Conservation (phyloP, 2,888 invertebrate species). For the Acleris laterana region DNA sequence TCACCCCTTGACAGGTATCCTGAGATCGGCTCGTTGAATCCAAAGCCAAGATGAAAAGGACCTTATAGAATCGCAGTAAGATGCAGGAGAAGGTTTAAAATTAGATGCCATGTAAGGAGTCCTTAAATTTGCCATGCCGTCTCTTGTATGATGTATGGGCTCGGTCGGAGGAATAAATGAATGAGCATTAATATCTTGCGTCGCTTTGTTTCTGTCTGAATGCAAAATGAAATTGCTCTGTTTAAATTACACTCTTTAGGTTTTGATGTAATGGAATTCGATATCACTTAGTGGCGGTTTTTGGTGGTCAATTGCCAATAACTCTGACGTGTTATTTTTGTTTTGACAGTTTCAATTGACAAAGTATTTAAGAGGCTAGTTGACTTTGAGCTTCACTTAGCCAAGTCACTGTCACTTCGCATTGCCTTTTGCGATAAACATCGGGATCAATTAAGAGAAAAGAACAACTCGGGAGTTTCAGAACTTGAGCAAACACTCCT, state of each 20-base stretch:
- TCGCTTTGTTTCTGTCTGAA: slow-evolving; percentile 53
- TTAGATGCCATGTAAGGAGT: slow-evolving; percentile 31
- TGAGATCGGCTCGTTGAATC: slow-evolving; percentile 9
- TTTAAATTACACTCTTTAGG: slow-evolving; percentile 25
- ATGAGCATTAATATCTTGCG: slow-evolving; percentile 57
- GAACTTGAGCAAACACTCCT: background rate
- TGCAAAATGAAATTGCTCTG: slow-evolving; percentile 48
- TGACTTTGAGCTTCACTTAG: too few species aligned
- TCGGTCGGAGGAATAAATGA: slow-evolving; percentile 59
- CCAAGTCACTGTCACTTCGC: too few species aligned
- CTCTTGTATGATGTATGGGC: slow-evolving; percentile 56
- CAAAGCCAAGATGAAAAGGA: slow-evolving; percentile 26
- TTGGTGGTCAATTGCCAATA: slow-evolving; percentile 2
- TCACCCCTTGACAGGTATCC: slow-evolving; percentile 45
- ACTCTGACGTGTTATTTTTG: background rate
- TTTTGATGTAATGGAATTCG: slow-evolving; percentile 9
- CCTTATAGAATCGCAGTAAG: slow-evolving; percentile 13
- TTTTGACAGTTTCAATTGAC: slow-evolving; percentile 4
- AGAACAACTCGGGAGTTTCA: background rate
- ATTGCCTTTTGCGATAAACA: too few species aligned
- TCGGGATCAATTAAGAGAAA: too few species aligned
- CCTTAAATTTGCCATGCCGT: slow-evolving; percentile 42
- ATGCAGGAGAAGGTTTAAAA: slow-evolving; percentile 4
- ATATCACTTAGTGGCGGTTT: background rate
- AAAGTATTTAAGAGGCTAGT: background rate